Base-by-base conservation (phyloP, 2,113 vertebrate genomes). In the Paramisgurnus dabryanus region DNA sequence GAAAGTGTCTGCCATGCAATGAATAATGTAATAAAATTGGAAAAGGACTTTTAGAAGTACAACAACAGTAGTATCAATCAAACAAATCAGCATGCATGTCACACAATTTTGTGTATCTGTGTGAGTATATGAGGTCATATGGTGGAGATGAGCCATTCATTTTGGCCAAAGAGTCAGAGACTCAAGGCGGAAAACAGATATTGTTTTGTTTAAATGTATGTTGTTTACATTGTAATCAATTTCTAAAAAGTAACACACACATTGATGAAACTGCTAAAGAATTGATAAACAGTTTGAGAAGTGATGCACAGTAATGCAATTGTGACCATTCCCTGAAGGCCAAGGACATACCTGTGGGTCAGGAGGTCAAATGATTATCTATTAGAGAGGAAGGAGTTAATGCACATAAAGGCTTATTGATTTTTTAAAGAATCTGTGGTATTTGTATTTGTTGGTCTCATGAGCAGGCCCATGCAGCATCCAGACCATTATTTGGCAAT, bases 321-420 rank as follows among this genome's bases (percentile, higher is more conserved):
- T 34, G 27, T 34, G 27, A 2, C 27, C 41, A n/a, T 43, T 34
- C 34, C 60, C 68, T 60, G 4, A 73, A 75, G 72, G 41, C 41
- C 11, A 39, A 27, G 50, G 65, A 41, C 8, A 22, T 55, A 18
- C 15, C 27, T 64, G 60, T 34, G 60, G 79, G 79, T 74, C 50
- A 43, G 10, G 69, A 66, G 50, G 70, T 67, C 79, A 80, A 80
- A 67, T 17, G 5, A 27, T 27, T 55, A 17, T 22, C 27, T 18
- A 75, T 74, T 57, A 80, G 53, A 66, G 8, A 34, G 40, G 12
- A 58, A n/a, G 53, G 68, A 17, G 34, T 72, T 34, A 72, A 12
- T 72, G 15, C 40, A 17, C 53, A 60, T 58, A n/a, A 22, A 6
- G 27, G 34, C 69, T 18, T 13, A 40, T 57, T 8, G 55, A 1